phyloP scores from a whole-genome alignment of 2,113 vertebrate species.

The Planiliza haematocheilus region DNA sequence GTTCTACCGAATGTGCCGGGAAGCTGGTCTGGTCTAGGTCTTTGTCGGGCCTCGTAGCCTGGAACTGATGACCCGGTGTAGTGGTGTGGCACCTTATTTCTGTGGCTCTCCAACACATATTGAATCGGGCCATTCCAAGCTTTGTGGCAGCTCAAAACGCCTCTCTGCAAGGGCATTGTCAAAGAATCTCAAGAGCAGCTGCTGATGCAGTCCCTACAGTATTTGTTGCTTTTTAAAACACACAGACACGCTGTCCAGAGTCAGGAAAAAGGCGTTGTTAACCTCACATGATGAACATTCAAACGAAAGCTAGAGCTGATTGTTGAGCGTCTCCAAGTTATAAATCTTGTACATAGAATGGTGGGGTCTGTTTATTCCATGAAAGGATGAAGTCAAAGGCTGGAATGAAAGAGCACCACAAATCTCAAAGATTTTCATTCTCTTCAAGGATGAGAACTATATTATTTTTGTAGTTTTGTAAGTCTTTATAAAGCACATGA shows the following conservation, averaged over 20 bases:
- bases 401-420: constrained; percentile 58
- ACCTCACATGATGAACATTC: constrained; percentile 53
- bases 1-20: constrained; percentile 91
- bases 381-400: constrained; percentile 49
- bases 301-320: constrained; percentile 47
- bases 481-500: constrained; percentile 64
- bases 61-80: constrained; percentile 40
- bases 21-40: constrained; percentile 88
- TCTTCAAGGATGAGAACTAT: constrained; percentile 65
- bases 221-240: constrained; percentile 47
- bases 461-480: constrained; percentile 72
- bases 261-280: constrained; percentile 52
- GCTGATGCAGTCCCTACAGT: constrained; percentile 32
- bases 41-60: neutral
- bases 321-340: constrained; percentile 50
- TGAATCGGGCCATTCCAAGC: constrained; percentile 57
- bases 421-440: constrained; percentile 63
- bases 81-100: constrained; percentile 56
- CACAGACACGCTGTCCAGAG: constrained; percentile 38
- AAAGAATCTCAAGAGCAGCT: constrained; percentile 65
- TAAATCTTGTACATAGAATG: constrained; percentile 60
- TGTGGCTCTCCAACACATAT: constrained; percentile 52
- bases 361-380: constrained; percentile 56
- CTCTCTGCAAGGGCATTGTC: constrained; percentile 59
- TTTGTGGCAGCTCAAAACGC: constrained; percentile 70